Base-by-base conservation (phyloP, 2,888 invertebrate species). In the Tridacna crocea region DNA sequence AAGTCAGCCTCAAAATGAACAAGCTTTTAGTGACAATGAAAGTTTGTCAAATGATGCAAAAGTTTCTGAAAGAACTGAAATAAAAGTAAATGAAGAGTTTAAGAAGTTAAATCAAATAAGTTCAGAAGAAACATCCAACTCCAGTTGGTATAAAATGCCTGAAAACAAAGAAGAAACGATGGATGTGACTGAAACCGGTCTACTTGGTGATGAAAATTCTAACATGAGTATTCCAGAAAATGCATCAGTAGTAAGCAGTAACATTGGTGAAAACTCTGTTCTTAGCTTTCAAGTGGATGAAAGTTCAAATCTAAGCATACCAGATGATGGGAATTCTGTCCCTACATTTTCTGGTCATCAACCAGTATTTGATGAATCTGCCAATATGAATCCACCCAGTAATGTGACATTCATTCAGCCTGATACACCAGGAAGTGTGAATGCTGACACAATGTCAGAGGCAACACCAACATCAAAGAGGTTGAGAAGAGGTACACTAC, bases 381-480 rank as follows among this genome's bases (percentile, higher is more conserved):
- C 84, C 10, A 87, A 87, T 65, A 77, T 87, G 83, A 84, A 83
- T 72, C 79, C 87, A 46, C 87, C 87, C 19, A 84, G 80, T 68
- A 83, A 87, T 73, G 65, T 63, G 19, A 22, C 66, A 6, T 87
- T 87, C 79, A 61, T 70, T 47, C 63, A 72, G 47, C 87, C 87
- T 11, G 84, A 77, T 55, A 87, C 87, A 11, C 87, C 87, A 15
- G 86, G 77, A 24, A 86, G 81, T 36, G 82, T 84, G n/a, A 84
- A 84, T 12, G 73, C 79, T 58, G 87, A 84, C 72, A 79, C 75
- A 17, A 79, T 77, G 19, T 80, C 80, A 22, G 88, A 88, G 19
- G 84, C 84, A 36, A 88, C 89, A 36, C 89, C 89, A 12, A 77
- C 82, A 12, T 77, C 82, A 6, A 90, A 90, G 72, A 76, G 87